Evolutionary conservation across 2,113 vertebrate species (phyloP).

Genomic region (Scomber scombrus): DNA sequence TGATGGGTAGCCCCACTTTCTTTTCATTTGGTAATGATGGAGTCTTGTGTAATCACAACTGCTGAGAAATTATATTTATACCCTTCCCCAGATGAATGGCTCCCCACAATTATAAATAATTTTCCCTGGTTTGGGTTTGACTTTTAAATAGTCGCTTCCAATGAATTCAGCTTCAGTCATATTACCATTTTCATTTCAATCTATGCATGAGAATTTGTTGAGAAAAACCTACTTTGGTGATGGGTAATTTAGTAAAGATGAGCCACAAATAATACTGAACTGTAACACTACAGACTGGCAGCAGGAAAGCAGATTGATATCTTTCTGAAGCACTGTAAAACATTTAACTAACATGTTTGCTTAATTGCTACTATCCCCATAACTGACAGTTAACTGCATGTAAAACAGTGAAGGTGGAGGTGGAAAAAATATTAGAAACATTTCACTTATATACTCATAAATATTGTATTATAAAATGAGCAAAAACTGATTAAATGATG

Average conservation of each 20-base stretch:
- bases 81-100: background rate
- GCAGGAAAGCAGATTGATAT: too few species aligned
- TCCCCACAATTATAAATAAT: constrained; percentile 3
- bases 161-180: background rate
- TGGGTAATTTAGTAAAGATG: background rate
- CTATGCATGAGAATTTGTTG: background rate
- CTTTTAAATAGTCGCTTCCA: background rate
- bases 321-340: too few species aligned
- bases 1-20: constrained; percentile 25
- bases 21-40: constrained; percentile 42
- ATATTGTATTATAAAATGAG: too few species aligned
- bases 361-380: too few species aligned
- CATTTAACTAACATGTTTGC: too few species aligned
- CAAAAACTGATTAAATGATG: too few species aligned
- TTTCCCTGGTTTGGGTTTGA: background rate
- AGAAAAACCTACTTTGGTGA: background rate
- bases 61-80: constrained; percentile 43
- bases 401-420: too few species aligned
- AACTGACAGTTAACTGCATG: too few species aligned
- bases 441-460: too few species aligned
- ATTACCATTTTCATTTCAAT: background rate
- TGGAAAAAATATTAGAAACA: too few species aligned
- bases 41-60: constrained; percentile 26
- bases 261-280: background rate
- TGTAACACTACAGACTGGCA: too few species aligned